Evolutionary conservation across 2,888 invertebrate species (phyloP), one percentile per base, ranked within the genome.

Genomic region (Xiphydria camelus): DNA sequence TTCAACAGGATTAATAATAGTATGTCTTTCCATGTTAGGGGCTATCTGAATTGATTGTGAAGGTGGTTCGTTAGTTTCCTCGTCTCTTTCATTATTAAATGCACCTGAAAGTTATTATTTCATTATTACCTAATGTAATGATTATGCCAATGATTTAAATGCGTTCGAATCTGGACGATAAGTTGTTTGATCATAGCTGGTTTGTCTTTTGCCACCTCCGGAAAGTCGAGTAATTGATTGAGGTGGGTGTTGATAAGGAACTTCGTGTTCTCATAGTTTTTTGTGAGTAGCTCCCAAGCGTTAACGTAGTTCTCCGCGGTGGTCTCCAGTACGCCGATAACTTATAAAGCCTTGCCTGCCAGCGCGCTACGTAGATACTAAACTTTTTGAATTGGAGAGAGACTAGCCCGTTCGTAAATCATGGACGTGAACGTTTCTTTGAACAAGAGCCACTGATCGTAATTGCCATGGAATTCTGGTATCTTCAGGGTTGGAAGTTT

Each of bases 161-260:
- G 58, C 1, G 49, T 49, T 36, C 55, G 36, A 4, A 50, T 39
- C 34, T 47, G 29, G 20, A 51, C 49, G n/a, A 54, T 38, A 2
- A 59, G 38, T n/a, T 49, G 37, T 9, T 41, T 46, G 2, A 57
- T 23, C 29, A 47, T 19, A 3, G 44, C 12, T 7, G 47, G 40
- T 10, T 49, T 42, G n/a, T 51, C 49, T 15, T 35, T 41, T 10
- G 20, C 34, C 20, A 46, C 31, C n/a, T 29, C 14, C 12, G 36
- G 45, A 32, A 49, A 49, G 1, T 49, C 41, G 2, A 49, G 32
- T 3, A 49, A 12, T 21, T 49, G 17, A 17, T 25, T 45, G 3
- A 45, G 31, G 25, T 47, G 43, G 9, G 43, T 47, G 12, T 47
- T 47, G 3, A 48, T 44, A 0, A 41, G 21, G 2, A 45, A 15